These are phyloP conservation scores for Eurystomus gularis DNA, from an alignment of 2,113 vertebrate genomes.

Conservation along the genomic window DNA sequence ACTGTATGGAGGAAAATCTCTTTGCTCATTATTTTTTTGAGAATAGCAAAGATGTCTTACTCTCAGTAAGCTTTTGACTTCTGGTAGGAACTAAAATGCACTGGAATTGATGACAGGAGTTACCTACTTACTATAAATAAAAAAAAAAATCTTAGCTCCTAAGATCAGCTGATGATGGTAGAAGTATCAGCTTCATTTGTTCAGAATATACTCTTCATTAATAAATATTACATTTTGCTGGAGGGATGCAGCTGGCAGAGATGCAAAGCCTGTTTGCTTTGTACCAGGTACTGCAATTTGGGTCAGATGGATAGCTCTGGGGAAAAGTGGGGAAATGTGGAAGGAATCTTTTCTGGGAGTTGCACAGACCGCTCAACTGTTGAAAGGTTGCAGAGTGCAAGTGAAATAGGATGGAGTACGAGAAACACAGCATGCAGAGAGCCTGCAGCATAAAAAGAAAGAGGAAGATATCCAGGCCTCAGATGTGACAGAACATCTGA, in stretches of 20 bases:
- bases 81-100: background rate
- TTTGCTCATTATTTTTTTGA: background rate
- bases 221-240: background rate
- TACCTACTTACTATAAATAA: background rate
- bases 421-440: background rate
- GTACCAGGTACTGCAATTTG: background rate
- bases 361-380: background rate
- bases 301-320: background rate
- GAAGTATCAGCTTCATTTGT: background rate
- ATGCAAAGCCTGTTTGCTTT: background rate
- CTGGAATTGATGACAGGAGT: background rate
- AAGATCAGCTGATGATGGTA: background rate
- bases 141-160: background rate
- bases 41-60: background rate
- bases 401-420: background rate
- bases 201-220: background rate
- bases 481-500: background rate
- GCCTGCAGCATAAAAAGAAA: background rate
- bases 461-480: background rate
- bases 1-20: background rate
- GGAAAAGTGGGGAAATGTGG: background rate
- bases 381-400: background rate
- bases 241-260: background rate
- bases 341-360: background rate
- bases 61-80: background rate